Conservation (phyloP, 2,888 invertebrate genomes). For the Thysanoteuthis rhombus region DNA sequence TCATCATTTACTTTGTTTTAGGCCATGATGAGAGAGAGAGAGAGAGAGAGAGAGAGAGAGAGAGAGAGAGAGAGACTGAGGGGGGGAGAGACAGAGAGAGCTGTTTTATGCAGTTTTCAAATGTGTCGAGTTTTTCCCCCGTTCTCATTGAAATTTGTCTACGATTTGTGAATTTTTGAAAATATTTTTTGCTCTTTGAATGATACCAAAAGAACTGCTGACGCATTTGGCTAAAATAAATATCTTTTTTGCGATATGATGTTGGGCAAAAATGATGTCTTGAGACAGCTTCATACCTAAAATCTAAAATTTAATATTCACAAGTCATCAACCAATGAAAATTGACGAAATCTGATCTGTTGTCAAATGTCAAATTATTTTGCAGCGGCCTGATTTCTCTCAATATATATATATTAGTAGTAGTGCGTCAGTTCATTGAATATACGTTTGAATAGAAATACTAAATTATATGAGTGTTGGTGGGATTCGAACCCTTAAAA, state of each 20-base stretch:
- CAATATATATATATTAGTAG: too few relatives aligned
- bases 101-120: too few relatives aligned
- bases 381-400: background rate
- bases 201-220: background rate
- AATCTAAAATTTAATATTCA: constrained; percentile 12
- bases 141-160: too few relatives aligned
- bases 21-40: too few relatives aligned
- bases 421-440: too few relatives aligned
- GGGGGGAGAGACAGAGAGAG: too few relatives aligned
- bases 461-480: background rate
- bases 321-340: background rate
- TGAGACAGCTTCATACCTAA: too few relatives aligned
- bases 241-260: background rate
- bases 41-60: too few relatives aligned
- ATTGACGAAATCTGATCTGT: background rate
- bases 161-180: too few relatives aligned
- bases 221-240: background rate
- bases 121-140: too few relatives aligned
- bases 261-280: background rate
- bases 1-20: too few relatives aligned
- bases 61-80: too few relatives aligned
- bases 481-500: background rate
- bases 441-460: background rate
- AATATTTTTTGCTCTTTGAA: background rate
- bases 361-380: background rate